Evolutionary conservation across 2,888 invertebrate species (phyloP).

Genomic region (Scrobipalpa atriplicella): DNA sequence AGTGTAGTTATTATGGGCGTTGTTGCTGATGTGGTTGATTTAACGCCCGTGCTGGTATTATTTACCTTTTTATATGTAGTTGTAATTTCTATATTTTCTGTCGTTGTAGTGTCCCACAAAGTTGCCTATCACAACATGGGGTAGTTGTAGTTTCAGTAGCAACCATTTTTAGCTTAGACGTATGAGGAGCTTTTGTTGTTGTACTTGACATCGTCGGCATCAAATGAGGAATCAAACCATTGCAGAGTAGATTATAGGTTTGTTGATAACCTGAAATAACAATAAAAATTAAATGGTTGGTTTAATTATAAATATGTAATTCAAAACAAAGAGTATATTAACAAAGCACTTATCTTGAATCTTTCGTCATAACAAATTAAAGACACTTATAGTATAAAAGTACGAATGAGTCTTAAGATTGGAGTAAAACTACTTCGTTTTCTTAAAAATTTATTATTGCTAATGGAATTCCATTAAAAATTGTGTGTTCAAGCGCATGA

Average conservation of each 20-base stretch:
- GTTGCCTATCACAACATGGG: constrained; percentile 9
- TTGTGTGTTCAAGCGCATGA: background rate
- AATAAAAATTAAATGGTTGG: constrained; percentile 32
- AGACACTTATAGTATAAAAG: background rate
- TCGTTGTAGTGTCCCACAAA: background rate
- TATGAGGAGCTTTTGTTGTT: background rate
- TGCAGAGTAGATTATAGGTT: constrained; percentile 50
- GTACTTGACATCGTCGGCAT: background rate
- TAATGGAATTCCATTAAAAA: background rate
- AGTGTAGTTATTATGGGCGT: background rate
- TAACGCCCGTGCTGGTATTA: background rate
- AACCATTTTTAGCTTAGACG: background rate
- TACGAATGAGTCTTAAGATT: constrained; percentile 30
- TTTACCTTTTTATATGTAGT: background rate
- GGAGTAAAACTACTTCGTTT: constrained; percentile 38
- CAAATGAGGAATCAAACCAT: constrained; percentile 27
- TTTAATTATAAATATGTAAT: background rate
- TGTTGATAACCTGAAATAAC: constrained; percentile 43
- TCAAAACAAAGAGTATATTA: background rate
- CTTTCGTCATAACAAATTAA: background rate
- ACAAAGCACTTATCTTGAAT: constrained; percentile 2
- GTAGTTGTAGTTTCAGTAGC: background rate
- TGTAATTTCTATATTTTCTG: background rate
- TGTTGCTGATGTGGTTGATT: background rate
- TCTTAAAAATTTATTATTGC: background rate